phyloP scores from a whole-genome alignment of 2,797 vertebrate species.

The Thunnus albacares region DNA sequence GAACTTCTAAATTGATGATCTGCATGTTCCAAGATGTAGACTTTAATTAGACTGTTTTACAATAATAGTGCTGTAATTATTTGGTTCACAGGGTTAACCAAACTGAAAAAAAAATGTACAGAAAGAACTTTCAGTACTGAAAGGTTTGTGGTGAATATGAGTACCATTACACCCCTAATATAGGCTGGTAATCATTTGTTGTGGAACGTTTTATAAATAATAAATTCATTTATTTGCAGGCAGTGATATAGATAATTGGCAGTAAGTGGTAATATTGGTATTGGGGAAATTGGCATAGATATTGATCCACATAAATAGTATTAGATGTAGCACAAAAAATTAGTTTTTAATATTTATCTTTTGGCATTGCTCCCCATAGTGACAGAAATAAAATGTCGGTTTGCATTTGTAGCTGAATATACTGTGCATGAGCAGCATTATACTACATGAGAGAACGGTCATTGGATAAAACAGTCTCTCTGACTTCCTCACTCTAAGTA shows the following conservation, averaged over 20 bases:
- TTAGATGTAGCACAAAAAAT: not conserved
- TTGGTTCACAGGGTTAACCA: not conserved
- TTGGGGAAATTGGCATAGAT: not conserved
- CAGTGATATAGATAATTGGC: not conserved
- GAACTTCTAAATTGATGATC: constrained; percentile 1
- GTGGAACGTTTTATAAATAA: not conserved
- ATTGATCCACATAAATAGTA: not conserved
- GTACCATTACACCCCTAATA: not conserved
- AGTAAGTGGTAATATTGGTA: not conserved
- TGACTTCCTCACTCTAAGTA: constrained; percentile 37
- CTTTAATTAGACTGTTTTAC: constrained; percentile 10
- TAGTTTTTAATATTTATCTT: not conserved
- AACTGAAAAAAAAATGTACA: not conserved
- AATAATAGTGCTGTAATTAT: not conserved
- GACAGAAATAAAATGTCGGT: too few relatives aligned
- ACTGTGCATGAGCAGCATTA: not conserved
- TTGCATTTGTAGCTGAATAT: too few relatives aligned
- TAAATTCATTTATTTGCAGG: constrained; percentile 2
- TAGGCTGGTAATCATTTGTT: not conserved
- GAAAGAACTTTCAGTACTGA: not conserved
- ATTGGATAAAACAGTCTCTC: constrained; percentile 14
- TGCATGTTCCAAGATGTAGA: constrained; percentile 13
- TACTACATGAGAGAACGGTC: not conserved
- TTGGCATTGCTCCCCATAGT: too few relatives aligned
- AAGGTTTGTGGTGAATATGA: not conserved